These are phyloP conservation scores for Dryadula phaetusa DNA, from an alignment of 2,888 invertebrate species.

Conservation along the genomic window DNA sequence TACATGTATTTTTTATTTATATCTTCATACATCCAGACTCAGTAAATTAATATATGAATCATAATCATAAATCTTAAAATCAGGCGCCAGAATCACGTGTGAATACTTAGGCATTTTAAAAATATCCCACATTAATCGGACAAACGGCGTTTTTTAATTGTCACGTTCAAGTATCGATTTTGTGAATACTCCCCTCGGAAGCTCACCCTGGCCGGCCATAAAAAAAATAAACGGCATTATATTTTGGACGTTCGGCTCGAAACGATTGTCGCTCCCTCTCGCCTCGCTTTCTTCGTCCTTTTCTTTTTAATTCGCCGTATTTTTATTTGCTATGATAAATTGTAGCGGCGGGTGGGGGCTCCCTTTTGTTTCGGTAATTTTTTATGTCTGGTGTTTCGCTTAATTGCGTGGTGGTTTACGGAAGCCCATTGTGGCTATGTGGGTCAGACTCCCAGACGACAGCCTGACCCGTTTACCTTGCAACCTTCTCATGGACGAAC, in stretches of 20 bases:
- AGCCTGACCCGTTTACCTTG: slow-evolving; percentile 72
- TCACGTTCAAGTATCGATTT: slow-evolving; percentile 62
- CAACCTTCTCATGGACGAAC: slow-evolving; percentile 51
- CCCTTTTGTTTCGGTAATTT: slow-evolving; percentile 83
- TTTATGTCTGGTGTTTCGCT: slow-evolving; percentile 81
- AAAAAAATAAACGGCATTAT: slow-evolving; percentile 71
- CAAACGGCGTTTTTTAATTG: slow-evolving; percentile 57
- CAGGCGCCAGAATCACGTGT: slow-evolving; percentile 26
- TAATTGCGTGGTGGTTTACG: slow-evolving; percentile 79
- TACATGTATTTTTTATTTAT: no score
- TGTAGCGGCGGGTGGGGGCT: slow-evolving; percentile 69
- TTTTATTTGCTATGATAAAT: slow-evolving; percentile 85
- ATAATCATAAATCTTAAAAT: background rate
- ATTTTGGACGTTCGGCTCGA: slow-evolving; percentile 68
- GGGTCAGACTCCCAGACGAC: slow-evolving; percentile 71
- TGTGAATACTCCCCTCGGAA: slow-evolving; percentile 58
- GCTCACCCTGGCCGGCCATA: slow-evolving; percentile 59
- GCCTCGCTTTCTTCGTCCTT: slow-evolving; percentile 75
- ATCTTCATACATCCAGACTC: no score
- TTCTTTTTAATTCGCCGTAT: slow-evolving; percentile 82
- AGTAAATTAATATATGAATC: background rate
- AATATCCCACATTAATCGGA: slow-evolving; percentile 58
- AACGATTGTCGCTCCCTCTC: slow-evolving; percentile 70
- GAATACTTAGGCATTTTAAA: slow-evolving; percentile 51
- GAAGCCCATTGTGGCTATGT: slow-evolving; percentile 77